phyloP scores from a whole-genome alignment of 1,140 invertebrate genomes.

The Hesperophylax magnus region DNA sequence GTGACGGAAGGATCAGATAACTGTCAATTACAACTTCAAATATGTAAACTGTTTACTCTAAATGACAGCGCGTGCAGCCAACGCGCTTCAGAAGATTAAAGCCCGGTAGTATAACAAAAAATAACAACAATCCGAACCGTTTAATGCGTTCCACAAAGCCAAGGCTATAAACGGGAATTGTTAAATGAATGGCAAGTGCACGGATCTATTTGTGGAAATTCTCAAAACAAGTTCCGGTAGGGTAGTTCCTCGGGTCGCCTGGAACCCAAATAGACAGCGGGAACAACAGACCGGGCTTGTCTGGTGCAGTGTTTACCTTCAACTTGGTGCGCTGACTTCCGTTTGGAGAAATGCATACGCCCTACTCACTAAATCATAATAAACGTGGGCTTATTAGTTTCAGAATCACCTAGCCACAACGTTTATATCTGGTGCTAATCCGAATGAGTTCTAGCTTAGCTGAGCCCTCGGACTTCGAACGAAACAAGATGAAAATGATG shows the following conservation, averaged over 20 bases:
- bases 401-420: too few species aligned
- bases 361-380: background rate
- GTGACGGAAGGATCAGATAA: background rate
- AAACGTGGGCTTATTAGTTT: too few species aligned
- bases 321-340: background rate
- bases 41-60: too few species aligned
- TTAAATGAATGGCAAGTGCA: constrained; percentile 30
- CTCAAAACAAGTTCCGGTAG: constrained; percentile 31
- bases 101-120: background rate
- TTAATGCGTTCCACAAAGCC: constrained; percentile 12
- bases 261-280: constrained; percentile 9
- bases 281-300: background rate
- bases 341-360: background rate
- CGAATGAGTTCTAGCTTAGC: too few species aligned
- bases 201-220: constrained; percentile 24
- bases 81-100: background rate
- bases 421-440: too few species aligned
- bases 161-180: constrained; percentile 10
- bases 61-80: background rate
- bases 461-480: too few species aligned
- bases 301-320: constrained; percentile 8
- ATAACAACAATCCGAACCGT: background rate
- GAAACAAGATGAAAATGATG: too few species aligned
- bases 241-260: background rate
- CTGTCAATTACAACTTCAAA: too few species aligned